Conservation (phyloP, 2,113 vertebrate genomes). For the Actenoides hombroni region DNA sequence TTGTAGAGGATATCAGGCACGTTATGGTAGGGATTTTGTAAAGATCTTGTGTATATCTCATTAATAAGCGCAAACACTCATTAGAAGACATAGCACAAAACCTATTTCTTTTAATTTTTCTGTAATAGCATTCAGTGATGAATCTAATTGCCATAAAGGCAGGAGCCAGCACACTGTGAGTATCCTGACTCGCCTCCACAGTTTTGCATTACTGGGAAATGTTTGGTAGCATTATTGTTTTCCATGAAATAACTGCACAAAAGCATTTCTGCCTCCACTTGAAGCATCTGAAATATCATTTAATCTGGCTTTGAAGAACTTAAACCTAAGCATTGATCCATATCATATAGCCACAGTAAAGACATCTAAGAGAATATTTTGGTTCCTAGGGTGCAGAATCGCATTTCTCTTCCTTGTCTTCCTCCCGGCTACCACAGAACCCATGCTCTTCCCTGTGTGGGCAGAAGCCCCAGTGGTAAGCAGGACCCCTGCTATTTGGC, state of each 20-base stretch:
- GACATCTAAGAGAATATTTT: neutral
- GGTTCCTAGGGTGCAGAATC: neutral
- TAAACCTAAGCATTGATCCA: neutral
- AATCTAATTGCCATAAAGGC: neutral
- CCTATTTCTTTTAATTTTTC: neutral
- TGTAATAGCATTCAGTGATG: neutral
- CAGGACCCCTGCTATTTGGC: neutral
- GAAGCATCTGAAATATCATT: neutral
- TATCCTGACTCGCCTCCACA: neutral
- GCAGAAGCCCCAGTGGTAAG: accelerated
- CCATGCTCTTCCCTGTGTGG: accelerated
- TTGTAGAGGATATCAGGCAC: neutral
- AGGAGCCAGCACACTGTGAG: neutral
- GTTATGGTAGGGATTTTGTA: neutral
- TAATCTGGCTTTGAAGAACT: neutral
- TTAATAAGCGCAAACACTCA: neutral
- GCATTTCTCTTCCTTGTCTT: neutral
- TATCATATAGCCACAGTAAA: neutral
- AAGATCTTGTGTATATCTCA: neutral
- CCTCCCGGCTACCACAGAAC: neutral
- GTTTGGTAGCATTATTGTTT: neutral
- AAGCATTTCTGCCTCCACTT: neutral
- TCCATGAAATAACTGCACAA: neutral
- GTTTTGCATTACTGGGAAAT: neutral
- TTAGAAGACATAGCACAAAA: neutral